phyloP scores from a whole-genome alignment of 2,888 invertebrate genomes.

The Pachliopta kotzebuea region DNA sequence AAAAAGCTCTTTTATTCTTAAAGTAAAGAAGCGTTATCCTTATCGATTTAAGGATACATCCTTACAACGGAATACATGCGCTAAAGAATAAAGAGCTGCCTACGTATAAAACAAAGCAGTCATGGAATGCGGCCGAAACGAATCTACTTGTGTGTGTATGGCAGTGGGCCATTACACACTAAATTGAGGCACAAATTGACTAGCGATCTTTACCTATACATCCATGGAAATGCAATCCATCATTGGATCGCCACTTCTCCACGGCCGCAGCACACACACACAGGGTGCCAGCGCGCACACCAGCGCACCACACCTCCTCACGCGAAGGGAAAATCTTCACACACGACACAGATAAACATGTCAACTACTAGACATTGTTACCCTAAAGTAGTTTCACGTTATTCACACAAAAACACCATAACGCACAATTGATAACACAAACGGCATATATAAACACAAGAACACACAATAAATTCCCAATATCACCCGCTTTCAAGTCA shows the following conservation, averaged over 20 bases:
- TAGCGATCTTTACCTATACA: constrained; percentile 74
- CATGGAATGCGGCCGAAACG: constrained; percentile 37
- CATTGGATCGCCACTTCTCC: constrained; percentile 71
- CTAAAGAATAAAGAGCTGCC: constrained; percentile 42
- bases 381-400: constrained; percentile 76
- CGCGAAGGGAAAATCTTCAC: constrained; percentile 81
- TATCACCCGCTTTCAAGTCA: constrained; percentile 76
- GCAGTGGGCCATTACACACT: constrained; percentile 47
- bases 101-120: constrained; percentile 56
- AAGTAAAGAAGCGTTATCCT: constrained; percentile 46
- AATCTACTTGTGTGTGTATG: constrained; percentile 41
- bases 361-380: constrained; percentile 80
- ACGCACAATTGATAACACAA: constrained; percentile 71
- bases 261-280: constrained; percentile 63
- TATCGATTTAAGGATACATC: constrained; percentile 58
- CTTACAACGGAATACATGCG: constrained; percentile 51
- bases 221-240: constrained; percentile 79
- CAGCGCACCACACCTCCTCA: constrained; percentile 73
- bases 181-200: constrained; percentile 51
- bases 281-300: constrained; percentile 64
- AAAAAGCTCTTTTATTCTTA: constrained; percentile 45
- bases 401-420: constrained; percentile 71
- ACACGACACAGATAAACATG: constrained; percentile 81
- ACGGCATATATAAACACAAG: constrained; percentile 66
- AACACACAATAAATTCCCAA: constrained; percentile 72